Conservation (phyloP, 1,140 invertebrate genomes). For the Sminthurinus signatus region DNA sequence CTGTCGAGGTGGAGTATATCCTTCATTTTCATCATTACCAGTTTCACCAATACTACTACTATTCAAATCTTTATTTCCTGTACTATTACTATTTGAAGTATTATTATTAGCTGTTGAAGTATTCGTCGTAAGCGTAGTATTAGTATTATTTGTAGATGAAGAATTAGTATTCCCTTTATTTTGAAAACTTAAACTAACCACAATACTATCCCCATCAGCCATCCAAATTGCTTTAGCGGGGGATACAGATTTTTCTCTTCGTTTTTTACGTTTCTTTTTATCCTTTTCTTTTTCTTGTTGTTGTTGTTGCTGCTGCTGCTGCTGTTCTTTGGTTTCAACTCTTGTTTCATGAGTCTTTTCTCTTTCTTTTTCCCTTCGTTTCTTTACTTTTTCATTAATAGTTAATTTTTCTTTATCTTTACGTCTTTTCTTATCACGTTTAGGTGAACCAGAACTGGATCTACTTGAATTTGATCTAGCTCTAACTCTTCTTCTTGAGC, state of each 20-base stretch:
- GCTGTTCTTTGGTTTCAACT: conserved; percentile 22
- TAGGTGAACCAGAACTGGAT: conserved; percentile 44
- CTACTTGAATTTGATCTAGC: conserved; percentile 32
- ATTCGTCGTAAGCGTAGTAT: no score
- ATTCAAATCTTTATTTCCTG: neutral
- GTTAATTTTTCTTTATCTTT: conserved; percentile 39
- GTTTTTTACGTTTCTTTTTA: conserved; percentile 50
- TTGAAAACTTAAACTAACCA: conserved; percentile 82
- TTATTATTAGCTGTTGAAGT: no score
- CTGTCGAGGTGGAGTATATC: no score
- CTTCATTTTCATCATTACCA: no score
- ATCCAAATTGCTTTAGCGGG: conserved; percentile 83
- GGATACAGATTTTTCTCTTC: conserved; percentile 52
- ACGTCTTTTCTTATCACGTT: conserved; percentile 41
- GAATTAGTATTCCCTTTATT: conserved; percentile 31
- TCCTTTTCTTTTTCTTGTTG: conserved; percentile 44
- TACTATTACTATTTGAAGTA: no score
- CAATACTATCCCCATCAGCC: conserved; percentile 83
- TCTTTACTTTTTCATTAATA: conserved; percentile 39
- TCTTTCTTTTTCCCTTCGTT: conserved; percentile 36
- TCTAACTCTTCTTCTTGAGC: conserved; percentile 43
- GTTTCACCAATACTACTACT: no score
- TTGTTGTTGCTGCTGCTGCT: conserved; percentile 51
- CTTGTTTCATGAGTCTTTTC: neutral
- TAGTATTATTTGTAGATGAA: no score